A percentile compares a stretch with the other conserved stretches of the same genome.
These are phyloP conservation scores for Eilema caniola DNA, from an alignment of 2,888 invertebrate genomes.

Conservation along the genomic window DNA sequence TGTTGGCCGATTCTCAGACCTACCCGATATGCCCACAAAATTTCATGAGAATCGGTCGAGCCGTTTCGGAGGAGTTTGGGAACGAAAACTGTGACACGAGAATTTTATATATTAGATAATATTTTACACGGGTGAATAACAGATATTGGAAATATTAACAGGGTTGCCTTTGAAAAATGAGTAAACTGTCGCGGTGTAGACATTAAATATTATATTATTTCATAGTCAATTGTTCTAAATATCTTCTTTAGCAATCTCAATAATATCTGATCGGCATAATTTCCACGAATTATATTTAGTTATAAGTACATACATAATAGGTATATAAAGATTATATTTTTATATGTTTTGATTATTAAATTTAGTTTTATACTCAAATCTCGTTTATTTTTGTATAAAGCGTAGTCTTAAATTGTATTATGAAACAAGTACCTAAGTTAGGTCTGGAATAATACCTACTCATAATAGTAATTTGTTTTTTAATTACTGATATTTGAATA, in stretches of 20 bases:
- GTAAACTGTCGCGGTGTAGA: neutral
- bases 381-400: neutral
- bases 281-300: constrained; percentile 4
- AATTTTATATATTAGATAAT: too few relatives aligned
- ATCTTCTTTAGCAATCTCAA: neutral
- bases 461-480: too few relatives aligned
- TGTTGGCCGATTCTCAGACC: too few relatives aligned
- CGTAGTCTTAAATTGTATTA: constrained; percentile 9
- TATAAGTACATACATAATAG: neutral
- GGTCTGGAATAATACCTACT: too few relatives aligned
- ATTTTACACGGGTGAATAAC: neutral
- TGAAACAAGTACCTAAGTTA: neutral
- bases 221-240: neutral
- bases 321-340: neutral
- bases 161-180: neutral
- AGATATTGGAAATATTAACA: neutral
- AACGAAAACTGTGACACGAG: too few relatives aligned
- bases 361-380: neutral
- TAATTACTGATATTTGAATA: too few relatives aligned
- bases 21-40: too few relatives aligned
- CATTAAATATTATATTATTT: neutral
- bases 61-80: too few relatives aligned
- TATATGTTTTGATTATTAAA: constrained; percentile 1
- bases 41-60: too few relatives aligned
- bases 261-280: neutral